Evolutionary conservation across 53 echinoderm and acorn worm species (phyloP).

Genomic region (Paracentrotus lividus): DNA sequence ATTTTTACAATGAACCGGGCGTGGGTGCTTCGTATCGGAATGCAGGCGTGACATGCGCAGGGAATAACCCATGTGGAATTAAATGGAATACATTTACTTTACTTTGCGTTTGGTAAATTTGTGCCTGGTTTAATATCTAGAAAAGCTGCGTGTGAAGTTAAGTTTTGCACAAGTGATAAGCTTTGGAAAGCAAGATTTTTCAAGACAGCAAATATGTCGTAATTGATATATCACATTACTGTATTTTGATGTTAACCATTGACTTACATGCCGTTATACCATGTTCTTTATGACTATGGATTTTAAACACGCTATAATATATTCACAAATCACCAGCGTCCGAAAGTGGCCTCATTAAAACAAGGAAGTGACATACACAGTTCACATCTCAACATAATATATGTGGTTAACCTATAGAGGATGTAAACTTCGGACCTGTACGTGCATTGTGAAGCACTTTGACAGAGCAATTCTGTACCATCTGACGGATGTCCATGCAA

Average conservation of each 20-base stretch:
- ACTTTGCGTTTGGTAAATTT: not conserved
- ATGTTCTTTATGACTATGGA: no score
- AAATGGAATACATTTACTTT: conserved; percentile 31
- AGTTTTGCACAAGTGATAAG: not conserved
- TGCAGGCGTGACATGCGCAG: not conserved
- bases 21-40: not conserved
- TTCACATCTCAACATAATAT: not conserved
- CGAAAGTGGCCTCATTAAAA: conserved; percentile 25
- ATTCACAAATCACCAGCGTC: not conserved
- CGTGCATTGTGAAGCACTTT: conserved; percentile 11
- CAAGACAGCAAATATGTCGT: not conserved
- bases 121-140: not conserved
- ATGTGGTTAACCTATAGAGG: not conserved
- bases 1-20: not conserved
- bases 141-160: not conserved
- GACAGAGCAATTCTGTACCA: conserved; percentile 22
- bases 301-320: no score
- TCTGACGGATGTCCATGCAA: conserved; percentile 54
- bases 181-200: not conserved
- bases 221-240: not conserved
- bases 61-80: conserved; percentile 15
- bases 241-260: not conserved
- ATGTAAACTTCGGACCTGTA: conserved; percentile 38
- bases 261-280: no score
- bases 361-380: not conserved